Evolutionary conservation across 2,113 vertebrate genomes (phyloP).

Genomic region (Oryzias curvinotus): DNA sequence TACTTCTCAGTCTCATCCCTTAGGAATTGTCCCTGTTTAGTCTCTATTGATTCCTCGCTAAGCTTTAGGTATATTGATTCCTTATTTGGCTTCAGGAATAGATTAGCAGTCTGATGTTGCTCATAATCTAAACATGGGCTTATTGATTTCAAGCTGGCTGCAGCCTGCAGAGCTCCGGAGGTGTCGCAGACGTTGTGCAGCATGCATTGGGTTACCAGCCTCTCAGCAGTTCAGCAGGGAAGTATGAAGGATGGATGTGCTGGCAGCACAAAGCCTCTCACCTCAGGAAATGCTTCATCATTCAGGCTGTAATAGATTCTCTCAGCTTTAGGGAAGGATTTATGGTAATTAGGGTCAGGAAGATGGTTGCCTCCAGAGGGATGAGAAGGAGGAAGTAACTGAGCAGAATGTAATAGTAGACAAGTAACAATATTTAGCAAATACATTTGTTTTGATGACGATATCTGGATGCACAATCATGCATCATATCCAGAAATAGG

Average conservation of each 20-base stretch:
- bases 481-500: too few relatives aligned
- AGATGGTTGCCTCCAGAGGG: conserved; percentile 16
- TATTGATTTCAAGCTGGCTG: conserved; percentile 25
- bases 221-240: conserved; percentile 21
- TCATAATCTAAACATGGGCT: conserved; percentile 35
- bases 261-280: conserved; percentile 45
- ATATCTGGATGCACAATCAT: too few relatives aligned
- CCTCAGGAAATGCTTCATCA: conserved; percentile 36
- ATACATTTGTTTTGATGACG: too few relatives aligned
- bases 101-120: conserved; percentile 19
- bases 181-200: conserved; percentile 19
- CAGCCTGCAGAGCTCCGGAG: conserved; percentile 24
- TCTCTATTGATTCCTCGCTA: not conserved
- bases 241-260: conserved; percentile 29
- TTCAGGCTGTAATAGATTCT: conserved; percentile 30
- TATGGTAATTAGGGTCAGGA: conserved; percentile 25
- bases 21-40: conserved; percentile 10
- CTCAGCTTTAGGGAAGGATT: conserved; percentile 29
- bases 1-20: not conserved
- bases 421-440: too few relatives aligned
- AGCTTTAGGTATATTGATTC: conserved; percentile 22
- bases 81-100: conserved; percentile 12
- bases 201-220: conserved; percentile 23
- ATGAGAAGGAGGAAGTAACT: not conserved
- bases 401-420: too few relatives aligned